Evolutionary conservation across 2,888 invertebrate species (phyloP).

Genomic region (Siphlonurus alternatus): DNA sequence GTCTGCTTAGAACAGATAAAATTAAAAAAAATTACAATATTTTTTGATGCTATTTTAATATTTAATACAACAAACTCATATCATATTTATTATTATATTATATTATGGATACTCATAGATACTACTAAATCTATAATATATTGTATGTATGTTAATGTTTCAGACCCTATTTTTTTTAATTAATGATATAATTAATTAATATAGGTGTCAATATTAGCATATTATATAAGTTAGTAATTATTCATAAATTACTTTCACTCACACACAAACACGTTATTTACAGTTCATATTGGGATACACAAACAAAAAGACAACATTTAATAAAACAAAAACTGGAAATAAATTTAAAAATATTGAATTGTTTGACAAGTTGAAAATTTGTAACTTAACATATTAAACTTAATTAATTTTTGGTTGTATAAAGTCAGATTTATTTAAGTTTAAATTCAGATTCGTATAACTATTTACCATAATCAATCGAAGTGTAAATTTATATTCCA

Average conservation of each 20-base stretch:
- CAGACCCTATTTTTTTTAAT: not conserved
- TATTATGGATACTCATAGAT: not conserved
- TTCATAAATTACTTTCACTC: not conserved
- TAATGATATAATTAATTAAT: not conserved
- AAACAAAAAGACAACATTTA: not conserved
- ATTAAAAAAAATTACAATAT: too few species aligned
- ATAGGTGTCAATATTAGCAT: not conserved
- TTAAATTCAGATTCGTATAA: too few species aligned
- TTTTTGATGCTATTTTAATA: too few species aligned
- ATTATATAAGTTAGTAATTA: not conserved
- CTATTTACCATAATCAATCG: too few species aligned
- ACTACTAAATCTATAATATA: not conserved
- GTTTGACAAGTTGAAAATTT: too few species aligned
- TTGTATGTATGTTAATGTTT: not conserved
- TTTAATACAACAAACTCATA: too few species aligned
- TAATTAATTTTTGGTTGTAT: too few species aligned
- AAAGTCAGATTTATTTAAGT: too few species aligned
- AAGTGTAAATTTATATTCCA: too few species aligned
- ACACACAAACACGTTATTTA: not conserved
- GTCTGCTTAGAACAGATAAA: too few species aligned
- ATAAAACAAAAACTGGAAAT: not conserved
- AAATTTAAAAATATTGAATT: not conserved
- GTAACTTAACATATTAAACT: too few species aligned
- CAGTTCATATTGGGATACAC: not conserved
- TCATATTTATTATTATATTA: not conserved